phyloP scores from a whole-genome alignment of 2,888 invertebrate species.

The Gerris lacustris region DNA sequence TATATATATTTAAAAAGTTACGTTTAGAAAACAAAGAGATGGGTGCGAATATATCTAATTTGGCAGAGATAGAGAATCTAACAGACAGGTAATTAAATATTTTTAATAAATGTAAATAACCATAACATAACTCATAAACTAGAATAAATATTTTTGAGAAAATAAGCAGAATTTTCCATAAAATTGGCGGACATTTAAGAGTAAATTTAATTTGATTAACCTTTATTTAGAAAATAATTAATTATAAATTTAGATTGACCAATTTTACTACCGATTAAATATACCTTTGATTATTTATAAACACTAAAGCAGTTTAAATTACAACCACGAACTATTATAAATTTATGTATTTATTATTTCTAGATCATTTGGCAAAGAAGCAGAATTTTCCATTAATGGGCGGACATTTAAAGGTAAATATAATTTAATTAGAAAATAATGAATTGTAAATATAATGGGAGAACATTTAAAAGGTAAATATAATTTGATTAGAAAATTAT shows the following conservation, averaged over 20 bases:
- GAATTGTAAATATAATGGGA: background rate
- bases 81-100: background rate
- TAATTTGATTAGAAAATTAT: too few species aligned
- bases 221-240: too few species aligned
- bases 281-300: background rate
- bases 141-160: background rate
- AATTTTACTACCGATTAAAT: too few species aligned
- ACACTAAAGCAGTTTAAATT: background rate
- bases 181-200: background rate
- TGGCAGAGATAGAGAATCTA: background rate
- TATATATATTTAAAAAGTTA: background rate
- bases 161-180: background rate
- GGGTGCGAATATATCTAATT: background rate
- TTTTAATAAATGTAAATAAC: background rate
- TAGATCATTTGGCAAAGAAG: conserved; percentile 15
- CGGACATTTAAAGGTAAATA: conserved; percentile 18
- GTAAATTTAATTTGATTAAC: background rate
- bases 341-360: background rate
- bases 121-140: too few species aligned
- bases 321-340: background rate
- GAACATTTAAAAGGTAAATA: background rate
- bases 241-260: too few species aligned
- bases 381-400: conserved; percentile 22
- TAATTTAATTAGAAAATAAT: too few species aligned
- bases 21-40: background rate